Base-by-base conservation (phyloP, 2,888 invertebrate genomes). In the Hypena proboscidalis region DNA sequence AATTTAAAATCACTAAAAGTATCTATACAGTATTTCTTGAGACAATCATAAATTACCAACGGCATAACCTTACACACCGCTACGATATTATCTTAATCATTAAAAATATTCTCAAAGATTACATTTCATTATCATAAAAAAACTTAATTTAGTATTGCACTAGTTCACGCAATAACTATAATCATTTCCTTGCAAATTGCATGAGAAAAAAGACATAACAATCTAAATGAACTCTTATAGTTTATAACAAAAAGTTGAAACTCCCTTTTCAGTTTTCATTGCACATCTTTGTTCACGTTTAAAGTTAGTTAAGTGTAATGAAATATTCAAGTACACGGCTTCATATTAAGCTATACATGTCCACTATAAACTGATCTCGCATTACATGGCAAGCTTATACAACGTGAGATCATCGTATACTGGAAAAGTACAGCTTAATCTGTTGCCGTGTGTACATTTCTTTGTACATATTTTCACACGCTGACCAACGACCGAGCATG, bases 251-350 rank as follows among this genome's bases (percentile, higher is more conserved):
- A 31, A 2, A 45, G 50, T 43, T 36, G 35, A 45, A 31, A 51
- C 37, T 65, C 4, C n/a, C n/a, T 45, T 36, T 14, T 6, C 13
- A 30, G 31, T 7, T 9, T 8, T 26, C 11, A 22, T 42, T 58
- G 55, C 60, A 58, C 32, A 54, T 58, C 32, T 36, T 56, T 48
- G 55, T 58, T 54, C 19, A 52, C 37, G 52, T 43, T 56, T 49
- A 60, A n/a, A 63, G 66, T 67, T 25, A 30, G 33, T 29, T 46
- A 56, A 71, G 58, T 68, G 60, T 72, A 66, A 77, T 74, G 70
- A 59, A 67, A 67, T 58, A 52, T 59, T 48, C 42, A 61, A 57
- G 55, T 61, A 50, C n/a, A n/a, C n/a, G n/a, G n/a, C n/a, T n/a
- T n/a, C n/a, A n/a, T n/a, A n/a, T n/a, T n/a, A n/a, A n/a, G n/a